Base-by-base conservation (phyloP, 2,113 vertebrate species). In the Todiramphus chloris region DNA sequence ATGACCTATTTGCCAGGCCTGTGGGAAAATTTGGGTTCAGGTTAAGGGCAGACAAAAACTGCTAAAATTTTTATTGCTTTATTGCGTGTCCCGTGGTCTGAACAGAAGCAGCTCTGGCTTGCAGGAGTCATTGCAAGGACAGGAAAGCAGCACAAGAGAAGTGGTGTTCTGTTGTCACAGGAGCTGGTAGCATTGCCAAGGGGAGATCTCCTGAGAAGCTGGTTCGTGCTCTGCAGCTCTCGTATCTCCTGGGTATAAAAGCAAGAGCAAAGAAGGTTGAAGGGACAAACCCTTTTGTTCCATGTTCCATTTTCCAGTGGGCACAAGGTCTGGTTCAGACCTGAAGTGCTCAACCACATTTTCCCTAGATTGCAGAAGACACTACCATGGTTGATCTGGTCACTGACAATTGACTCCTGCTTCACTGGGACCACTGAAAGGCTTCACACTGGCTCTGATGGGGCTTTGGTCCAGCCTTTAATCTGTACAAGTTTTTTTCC, bases 391-490 rank as follows among this genome's bases (percentile, higher is more conserved):
- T 27, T 48, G 43, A 7, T 12, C 9, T 90, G 60, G 53, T 20
- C 58, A 51, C 35, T 72, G 59, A 4, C 1, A 2, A 5, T 13
- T 50, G 72, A n/a, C 30, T 67, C 11, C 24, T 1, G 1, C 43
- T 73, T 41, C 35, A 5, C 55, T 89, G 60, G 68, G 64, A 67
- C 13, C 43, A 25, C 30, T 21, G 51, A 55, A 46, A 74, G 63
- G 33, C 62, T 89, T 75, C 12, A 0, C 13, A 5, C 56, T 68
- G 69, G 6, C 33, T 86, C 75, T 90, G 35, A 10, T 56, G 72
- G 60, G 46, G 30, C 20, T 93, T 79, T 83, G 43, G 48, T 44
- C 72, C 56, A 89, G 76, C 63, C 51, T 86, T 83, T 94, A 77
- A 70, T 70, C 68, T n/a, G 10, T 21, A n/a, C 30, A 31, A 84